Conservation (phyloP, 2,797 vertebrate species). For the Argya squamiceps region DNA sequence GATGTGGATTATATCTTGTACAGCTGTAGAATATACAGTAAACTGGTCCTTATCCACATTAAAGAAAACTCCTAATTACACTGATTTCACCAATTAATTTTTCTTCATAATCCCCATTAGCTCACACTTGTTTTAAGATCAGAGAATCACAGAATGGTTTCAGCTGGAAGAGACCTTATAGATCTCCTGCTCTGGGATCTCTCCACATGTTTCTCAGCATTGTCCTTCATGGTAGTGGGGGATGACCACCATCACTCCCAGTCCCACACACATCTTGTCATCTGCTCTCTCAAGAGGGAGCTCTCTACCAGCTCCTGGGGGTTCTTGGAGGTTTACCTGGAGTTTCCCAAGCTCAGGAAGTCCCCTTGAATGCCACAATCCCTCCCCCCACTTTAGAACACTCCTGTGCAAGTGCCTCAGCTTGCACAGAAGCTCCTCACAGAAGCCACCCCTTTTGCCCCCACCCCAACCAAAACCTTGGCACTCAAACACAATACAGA, state of each 20-base stretch:
- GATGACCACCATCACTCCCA: background rate
- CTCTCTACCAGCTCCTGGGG: background rate
- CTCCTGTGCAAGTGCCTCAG: fast-evolving
- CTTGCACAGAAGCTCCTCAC: background rate
- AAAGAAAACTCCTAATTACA: background rate
- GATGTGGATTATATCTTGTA: background rate
- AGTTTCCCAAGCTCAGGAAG: background rate
- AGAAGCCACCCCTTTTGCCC: background rate
- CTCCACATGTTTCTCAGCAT: fast-evolving
- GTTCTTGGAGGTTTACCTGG: background rate
- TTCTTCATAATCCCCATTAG: background rate
- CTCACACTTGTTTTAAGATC: background rate
- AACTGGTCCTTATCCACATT: background rate
- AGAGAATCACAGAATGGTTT: background rate
- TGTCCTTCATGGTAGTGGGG: background rate
- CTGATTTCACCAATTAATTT: background rate
- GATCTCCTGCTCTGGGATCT: background rate
- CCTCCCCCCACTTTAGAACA: fast-evolving
- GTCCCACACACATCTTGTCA: background rate
- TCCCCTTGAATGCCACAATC: background rate
- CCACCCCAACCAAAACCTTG: background rate
- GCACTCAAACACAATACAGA: background rate
- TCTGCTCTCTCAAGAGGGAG: background rate
- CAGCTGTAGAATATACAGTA: background rate
- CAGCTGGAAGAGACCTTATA: background rate